These are phyloP conservation scores for Glyptemys insculpta DNA, from an alignment of 2,797 vertebrate species.

Conservation along the genomic window DNA sequence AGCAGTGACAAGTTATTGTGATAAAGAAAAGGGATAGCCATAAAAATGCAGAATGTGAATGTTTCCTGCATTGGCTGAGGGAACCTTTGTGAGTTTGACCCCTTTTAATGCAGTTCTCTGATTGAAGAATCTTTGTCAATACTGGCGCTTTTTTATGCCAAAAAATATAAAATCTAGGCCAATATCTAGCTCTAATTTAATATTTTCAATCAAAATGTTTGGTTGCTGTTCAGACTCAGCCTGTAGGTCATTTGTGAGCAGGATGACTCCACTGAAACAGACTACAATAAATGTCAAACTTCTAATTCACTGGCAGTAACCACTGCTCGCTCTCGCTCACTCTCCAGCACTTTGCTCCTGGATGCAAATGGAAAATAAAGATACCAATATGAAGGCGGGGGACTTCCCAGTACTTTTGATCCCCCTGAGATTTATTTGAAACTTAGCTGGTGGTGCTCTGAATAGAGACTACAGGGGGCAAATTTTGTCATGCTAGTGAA, in stretches of 20 bases:
- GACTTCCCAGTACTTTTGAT: background rate
- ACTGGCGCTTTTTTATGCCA: too few species aligned
- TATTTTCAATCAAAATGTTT: background rate
- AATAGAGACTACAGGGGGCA: background rate
- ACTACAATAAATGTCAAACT: background rate
- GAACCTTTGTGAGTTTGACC: background rate
- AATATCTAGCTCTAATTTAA: background rate
- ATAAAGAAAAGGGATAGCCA: slow-evolving; percentile 17
- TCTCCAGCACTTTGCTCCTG: background rate
- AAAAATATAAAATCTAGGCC: too few species aligned
- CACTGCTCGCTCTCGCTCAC: background rate
- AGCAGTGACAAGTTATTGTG: background rate
- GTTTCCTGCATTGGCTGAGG: background rate
- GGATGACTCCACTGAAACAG: background rate
- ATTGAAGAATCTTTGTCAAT: background rate
- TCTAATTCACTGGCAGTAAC: background rate
- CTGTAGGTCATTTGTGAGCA: background rate
- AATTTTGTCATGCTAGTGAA: background rate
- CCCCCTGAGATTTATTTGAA: background rate
- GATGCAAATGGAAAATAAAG: background rate
- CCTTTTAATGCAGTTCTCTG: background rate
- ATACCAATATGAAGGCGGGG: background rate
- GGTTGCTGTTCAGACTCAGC: background rate
- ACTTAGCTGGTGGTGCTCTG: background rate
- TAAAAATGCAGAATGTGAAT: background rate